Conservation (phyloP, 2,888 invertebrate genomes). For the Pseudanteris insignis region DNA sequence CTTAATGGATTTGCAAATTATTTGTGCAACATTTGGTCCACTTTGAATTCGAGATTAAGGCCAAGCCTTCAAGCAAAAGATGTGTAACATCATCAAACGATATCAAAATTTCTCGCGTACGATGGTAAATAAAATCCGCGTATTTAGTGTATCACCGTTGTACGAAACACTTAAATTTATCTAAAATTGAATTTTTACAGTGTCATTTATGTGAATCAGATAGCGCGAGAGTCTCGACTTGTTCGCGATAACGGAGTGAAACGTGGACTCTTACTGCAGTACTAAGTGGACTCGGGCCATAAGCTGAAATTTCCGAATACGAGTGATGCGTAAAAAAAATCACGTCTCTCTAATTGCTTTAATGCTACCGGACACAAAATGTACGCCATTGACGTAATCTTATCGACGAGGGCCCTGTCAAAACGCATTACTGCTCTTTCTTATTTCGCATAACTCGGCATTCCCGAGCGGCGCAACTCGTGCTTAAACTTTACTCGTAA, state of each 20-base stretch:
- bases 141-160: slow-evolving; percentile 7
- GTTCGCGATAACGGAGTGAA: slow-evolving; percentile 30
- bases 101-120: slow-evolving; percentile 21
- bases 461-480: slow-evolving; percentile 15
- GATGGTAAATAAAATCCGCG: slow-evolving; percentile 23
- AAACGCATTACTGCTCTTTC: slow-evolving; percentile 38
- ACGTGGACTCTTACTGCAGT: slow-evolving; percentile 24
- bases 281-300: slow-evolving; percentile 35
- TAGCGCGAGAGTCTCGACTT: slow-evolving; percentile 14
- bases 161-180: slow-evolving; percentile 36
- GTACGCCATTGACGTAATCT: slow-evolving; percentile 32
- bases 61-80: slow-evolving; percentile 3
- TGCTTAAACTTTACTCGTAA: slow-evolving; percentile 17
- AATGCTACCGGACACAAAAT: slow-evolving; percentile 38
- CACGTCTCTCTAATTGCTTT: slow-evolving; percentile 37
- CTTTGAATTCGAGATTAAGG: slow-evolving; percentile 27
- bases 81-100: slow-evolving; percentile 3
- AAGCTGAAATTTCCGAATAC: slow-evolving; percentile 16
- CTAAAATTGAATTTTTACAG: slow-evolving; percentile 27
- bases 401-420: slow-evolving; percentile 37
- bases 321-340: slow-evolving; percentile 18
- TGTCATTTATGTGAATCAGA: slow-evolving; percentile 34
- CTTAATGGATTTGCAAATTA: slow-evolving; percentile 48
- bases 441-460: slow-evolving; percentile 28
- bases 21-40: slow-evolving; percentile 32